These are phyloP conservation scores for Camponotus floridanus DNA, from an alignment of 1,140 invertebrate genomes.

Conservation along the genomic window DNA sequence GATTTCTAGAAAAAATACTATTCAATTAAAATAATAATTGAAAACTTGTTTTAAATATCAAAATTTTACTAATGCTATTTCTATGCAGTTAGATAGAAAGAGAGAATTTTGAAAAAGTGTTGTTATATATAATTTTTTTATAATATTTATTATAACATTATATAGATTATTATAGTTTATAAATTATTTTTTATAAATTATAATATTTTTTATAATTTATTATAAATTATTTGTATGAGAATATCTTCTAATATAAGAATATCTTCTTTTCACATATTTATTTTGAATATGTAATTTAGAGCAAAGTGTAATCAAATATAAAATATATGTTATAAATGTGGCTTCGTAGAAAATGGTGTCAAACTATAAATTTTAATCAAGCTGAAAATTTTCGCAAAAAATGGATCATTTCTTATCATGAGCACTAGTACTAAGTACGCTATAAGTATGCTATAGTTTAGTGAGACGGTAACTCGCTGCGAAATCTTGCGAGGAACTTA, in stretches of 20 bases:
- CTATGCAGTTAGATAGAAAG: too few relatives aligned
- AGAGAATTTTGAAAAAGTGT: too few relatives aligned
- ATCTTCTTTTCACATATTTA: not conserved
- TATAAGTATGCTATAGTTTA: not conserved
- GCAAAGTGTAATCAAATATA: not conserved
- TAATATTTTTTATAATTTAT: too few relatives aligned
- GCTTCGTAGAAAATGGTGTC: not conserved
- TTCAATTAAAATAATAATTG: too few relatives aligned
- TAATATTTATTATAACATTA: too few relatives aligned
- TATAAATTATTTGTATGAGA: too few relatives aligned
- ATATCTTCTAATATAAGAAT: too few relatives aligned
- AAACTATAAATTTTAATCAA: not conserved
- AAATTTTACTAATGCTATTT: too few relatives aligned
- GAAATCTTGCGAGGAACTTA: slow-evolving; percentile 44
- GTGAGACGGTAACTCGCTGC: not conserved
- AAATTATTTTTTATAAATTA: too few relatives aligned
- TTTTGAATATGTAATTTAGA: not conserved
- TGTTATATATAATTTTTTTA: too few relatives aligned
- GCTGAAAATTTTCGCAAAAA: not conserved
- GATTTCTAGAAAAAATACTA: not conserved
- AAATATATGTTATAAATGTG: not conserved
- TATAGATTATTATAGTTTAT: too few relatives aligned
- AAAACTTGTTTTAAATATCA: too few relatives aligned
- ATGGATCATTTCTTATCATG: not conserved
- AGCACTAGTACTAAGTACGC: not conserved